These are phyloP conservation scores for Vanessa atalanta DNA, from an alignment of 1,140 invertebrate genomes.

Conservation along the genomic window DNA sequence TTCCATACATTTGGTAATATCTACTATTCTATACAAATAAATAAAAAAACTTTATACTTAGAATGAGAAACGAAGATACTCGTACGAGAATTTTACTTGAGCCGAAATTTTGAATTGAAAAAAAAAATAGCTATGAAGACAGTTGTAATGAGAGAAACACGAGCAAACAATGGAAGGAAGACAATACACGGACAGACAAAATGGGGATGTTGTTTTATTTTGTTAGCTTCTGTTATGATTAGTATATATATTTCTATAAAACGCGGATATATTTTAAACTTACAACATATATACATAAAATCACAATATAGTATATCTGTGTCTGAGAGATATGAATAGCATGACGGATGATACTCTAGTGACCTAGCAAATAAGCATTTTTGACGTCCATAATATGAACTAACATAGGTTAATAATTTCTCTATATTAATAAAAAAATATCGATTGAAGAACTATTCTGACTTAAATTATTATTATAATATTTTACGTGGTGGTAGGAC, in stretches of 20 bases:
- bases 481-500: no score
- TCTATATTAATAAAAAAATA: no score
- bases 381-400: no score
- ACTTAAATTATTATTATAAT: no score
- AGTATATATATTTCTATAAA: neutral
- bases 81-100: conserved; percentile 2
- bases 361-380: no score
- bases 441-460: no score
- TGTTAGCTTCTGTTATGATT: conserved; percentile 23
- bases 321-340: no score
- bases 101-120: conserved; percentile 15
- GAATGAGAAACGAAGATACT: neutral
- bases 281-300: neutral
- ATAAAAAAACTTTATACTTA: neutral
- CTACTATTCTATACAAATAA: no score
- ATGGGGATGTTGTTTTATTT: conserved; percentile 23
- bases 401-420: no score
- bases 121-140: conserved; percentile 19
- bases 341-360: no score
- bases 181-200: conserved; percentile 26
- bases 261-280: neutral
- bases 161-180: conserved; percentile 10
- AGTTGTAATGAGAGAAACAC: conserved; percentile 15
- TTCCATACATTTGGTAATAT: neutral
- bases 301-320: neutral